These are phyloP conservation scores for Lysandra bellargus DNA, from an alignment of 2,888 invertebrate species.

Conservation along the genomic window DNA sequence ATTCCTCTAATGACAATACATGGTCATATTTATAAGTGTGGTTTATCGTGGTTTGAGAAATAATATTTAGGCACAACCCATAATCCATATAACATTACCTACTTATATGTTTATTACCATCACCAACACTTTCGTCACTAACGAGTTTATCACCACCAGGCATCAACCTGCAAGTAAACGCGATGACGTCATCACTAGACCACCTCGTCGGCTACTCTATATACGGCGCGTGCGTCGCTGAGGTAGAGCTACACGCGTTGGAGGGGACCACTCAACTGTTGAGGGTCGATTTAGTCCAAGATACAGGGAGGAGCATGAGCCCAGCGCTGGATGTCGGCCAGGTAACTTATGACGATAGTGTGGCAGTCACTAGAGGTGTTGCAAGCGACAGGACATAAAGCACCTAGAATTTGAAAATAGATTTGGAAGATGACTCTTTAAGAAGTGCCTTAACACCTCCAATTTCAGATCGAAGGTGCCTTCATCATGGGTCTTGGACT, in stretches of 20 bases:
- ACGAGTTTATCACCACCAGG: slow-evolving; percentile 46
- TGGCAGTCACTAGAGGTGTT: too few relatives aligned
- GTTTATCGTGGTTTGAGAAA: too few relatives aligned
- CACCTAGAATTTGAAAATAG: too few relatives aligned
- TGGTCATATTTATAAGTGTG: too few relatives aligned
- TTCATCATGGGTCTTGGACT: slow-evolving; percentile 87
- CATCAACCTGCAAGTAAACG: slow-evolving; percentile 78
- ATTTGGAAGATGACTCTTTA: not conserved
- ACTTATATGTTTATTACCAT: too few relatives aligned
- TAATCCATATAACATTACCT: too few relatives aligned
- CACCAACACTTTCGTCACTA: too few relatives aligned
- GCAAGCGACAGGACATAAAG: too few relatives aligned
- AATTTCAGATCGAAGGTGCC: slow-evolving; percentile 83
- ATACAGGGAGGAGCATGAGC: slow-evolving; percentile 84
- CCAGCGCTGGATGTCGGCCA: slow-evolving; percentile 86
- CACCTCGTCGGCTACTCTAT: slow-evolving; percentile 70
- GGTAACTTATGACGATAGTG: slow-evolving; percentile 47
- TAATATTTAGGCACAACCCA: too few relatives aligned
- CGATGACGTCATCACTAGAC: slow-evolving; percentile 66
- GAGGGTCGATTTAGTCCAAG: slow-evolving; percentile 84
- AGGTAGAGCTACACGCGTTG: slow-evolving; percentile 86
- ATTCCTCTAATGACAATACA: too few relatives aligned
- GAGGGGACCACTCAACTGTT: slow-evolving; percentile 83
- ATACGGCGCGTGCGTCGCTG: slow-evolving; percentile 81
- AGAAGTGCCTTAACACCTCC: not conserved